These are phyloP conservation scores for Haliclona indistincta DNA, from an alignment of 37 sponge, comb jelly and placozoan species.

Conservation along the genomic window DNA sequence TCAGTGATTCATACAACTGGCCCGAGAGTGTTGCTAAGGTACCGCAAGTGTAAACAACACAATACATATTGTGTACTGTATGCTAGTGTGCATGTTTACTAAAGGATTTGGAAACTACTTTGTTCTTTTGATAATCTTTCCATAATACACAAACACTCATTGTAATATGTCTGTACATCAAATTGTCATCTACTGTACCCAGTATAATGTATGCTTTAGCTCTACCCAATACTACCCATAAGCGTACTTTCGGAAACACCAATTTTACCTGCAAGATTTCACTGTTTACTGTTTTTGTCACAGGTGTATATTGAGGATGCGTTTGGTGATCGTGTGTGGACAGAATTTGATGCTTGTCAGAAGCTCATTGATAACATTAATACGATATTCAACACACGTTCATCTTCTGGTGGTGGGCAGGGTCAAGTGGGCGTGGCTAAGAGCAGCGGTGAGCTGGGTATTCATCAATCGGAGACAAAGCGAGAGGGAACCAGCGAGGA, in stretches of 20 bases:
- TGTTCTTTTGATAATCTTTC: too few relatives aligned
- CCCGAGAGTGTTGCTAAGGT: slow-evolving; percentile 85
- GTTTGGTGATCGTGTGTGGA: slow-evolving; percentile 82
- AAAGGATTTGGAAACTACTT: too few relatives aligned
- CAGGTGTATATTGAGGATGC: slow-evolving; percentile 89
- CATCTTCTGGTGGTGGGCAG: neutral
- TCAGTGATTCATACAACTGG: slow-evolving; percentile 77
- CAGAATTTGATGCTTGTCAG: slow-evolving; percentile 72
- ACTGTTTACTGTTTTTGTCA: neutral
- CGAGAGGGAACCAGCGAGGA: slow-evolving; percentile 4
- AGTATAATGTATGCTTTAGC: too few relatives aligned
- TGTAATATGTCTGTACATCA: too few relatives aligned
- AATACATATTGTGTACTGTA: too few relatives aligned
- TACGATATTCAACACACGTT: slow-evolving; percentile 68
- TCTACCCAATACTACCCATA: too few relatives aligned
- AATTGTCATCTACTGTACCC: too few relatives aligned
- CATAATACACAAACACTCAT: too few relatives aligned
- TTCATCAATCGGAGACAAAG: neutral
- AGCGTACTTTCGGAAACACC: too few relatives aligned
- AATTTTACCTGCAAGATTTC: neutral
- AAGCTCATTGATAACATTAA: slow-evolving; percentile 80
- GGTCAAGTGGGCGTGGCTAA: neutral
- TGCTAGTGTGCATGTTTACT: too few relatives aligned
- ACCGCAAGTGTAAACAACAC: too few relatives aligned
- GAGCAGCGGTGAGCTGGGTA: neutral